A percentile compares a stretch with the other conserved stretches of the same genome.
Evolutionary conservation across 2,888 invertebrate genomes (phyloP).

Genomic region (Chouioia cunea): DNA sequence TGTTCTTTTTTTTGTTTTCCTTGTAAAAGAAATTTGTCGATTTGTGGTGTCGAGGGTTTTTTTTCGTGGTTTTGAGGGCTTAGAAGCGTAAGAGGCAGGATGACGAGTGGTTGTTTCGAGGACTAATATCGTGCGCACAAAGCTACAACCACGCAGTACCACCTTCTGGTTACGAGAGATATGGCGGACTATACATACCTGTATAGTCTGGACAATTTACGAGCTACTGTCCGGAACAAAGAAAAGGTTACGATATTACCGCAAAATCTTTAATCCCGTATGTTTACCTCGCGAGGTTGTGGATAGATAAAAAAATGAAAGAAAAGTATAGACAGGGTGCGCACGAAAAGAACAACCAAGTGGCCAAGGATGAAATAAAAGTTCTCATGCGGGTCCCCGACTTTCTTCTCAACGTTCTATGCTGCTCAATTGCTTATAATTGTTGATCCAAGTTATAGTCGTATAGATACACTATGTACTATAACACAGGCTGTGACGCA

Average conservation of each 20-base stretch:
- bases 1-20: not conserved
- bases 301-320: no score
- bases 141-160: no score
- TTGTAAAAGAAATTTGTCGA: not conserved
- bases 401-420: constrained; percentile 3
- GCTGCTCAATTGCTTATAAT: constrained; percentile 32
- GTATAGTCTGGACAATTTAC: not conserved
- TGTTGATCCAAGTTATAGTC: constrained; percentile 15
- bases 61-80: not conserved
- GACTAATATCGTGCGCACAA: no score
- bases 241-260: no score
- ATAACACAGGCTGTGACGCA: constrained; percentile 20
- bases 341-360: not conserved
- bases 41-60: not conserved
- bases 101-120: not conserved
- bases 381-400: constrained; percentile 22
- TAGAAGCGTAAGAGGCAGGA: not conserved
- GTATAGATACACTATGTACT: no score
- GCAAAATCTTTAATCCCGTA: no score
- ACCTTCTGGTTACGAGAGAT: no score
- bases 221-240: not conserved
- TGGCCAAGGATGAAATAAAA: not conserved
- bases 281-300: no score
- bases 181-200: no score
- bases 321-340: constrained; percentile 2